Evolutionary conservation across 2,888 invertebrate species (phyloP).

Genomic region (Herminia tarsipennalis): DNA sequence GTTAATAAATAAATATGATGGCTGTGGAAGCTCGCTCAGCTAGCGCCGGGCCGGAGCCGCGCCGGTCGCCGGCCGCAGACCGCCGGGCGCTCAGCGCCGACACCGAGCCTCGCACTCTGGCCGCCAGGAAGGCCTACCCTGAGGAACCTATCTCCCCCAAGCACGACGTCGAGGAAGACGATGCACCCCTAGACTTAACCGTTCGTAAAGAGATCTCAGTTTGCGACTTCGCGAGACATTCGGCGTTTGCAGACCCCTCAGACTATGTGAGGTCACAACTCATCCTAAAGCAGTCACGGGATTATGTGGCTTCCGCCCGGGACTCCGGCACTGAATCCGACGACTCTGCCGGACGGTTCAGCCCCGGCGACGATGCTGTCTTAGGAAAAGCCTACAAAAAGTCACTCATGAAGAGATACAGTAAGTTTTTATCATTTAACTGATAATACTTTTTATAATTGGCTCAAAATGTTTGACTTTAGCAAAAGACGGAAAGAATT

Average conservation of each 20-base stretch:
- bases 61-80: conserved; percentile 63
- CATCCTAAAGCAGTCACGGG: conserved; percentile 80
- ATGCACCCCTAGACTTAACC: conserved; percentile 93
- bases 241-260: conserved; percentile 76
- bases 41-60: conserved; percentile 66
- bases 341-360: conserved; percentile 90
- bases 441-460: conserved; percentile 3
- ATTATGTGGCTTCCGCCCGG: conserved; percentile 80
- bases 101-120: conserved; percentile 77
- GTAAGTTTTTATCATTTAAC: conserved; percentile 88
- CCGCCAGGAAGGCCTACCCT: conserved; percentile 83
- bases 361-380: conserved; percentile 85
- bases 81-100: conserved; percentile 71
- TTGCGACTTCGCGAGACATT: conserved; percentile 80
- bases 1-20: conserved; percentile 79
- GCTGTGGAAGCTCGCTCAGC: conserved; percentile 81
- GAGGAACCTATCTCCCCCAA: conserved; percentile 56
- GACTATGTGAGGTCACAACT: conserved; percentile 81
- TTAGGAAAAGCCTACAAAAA: conserved; percentile 93
- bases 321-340: conserved; percentile 93
- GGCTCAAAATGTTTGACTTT: neutral
- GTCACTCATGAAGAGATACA: conserved; percentile 96
- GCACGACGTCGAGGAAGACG: conserved; percentile 71
- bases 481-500: neutral
- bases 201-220: conserved; percentile 84